Base-by-base conservation (phyloP, 2,888 invertebrate genomes). In the Xanthostigma xanthostigma region DNA sequence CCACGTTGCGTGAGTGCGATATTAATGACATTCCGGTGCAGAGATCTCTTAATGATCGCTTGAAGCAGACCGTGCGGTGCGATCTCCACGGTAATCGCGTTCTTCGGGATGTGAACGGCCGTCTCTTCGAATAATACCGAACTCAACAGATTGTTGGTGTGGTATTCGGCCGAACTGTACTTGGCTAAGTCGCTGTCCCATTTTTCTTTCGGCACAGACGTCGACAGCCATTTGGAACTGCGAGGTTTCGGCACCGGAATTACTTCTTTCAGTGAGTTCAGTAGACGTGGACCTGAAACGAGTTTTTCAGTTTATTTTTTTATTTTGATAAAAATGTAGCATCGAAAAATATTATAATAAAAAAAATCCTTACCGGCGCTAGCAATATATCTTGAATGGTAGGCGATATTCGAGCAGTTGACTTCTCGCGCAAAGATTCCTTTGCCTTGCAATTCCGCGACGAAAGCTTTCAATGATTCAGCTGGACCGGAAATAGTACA, bases 11-110 rank as follows among this genome's bases (percentile, higher is more conserved):
- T 89, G 2, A 93, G 69, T 0, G 88, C 74, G 39, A 91, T 71
- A 61, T 87, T 86, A 33, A 76, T 71, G 52, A 83, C 80, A n/a
- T 78, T 78, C 46, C 79, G 68, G 56, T 72, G 71, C 41, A 93
- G 66, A 0, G 89, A 84, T 40, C 89, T 73, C 53, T 84, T 81
- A 8, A 94, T 70, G 58, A 94, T 89, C 0, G 91, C 85, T 62
- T 92, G 92, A 36, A 94, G 74, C 1, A 94, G 72, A 8, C 89
- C 85, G 58, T 94, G 93, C 0, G 94, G 93, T 0, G 93, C 92
- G 48, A 94, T 80, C 66, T 94, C 94, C 53, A 94, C 82, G 6
- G 82, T 77, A 49, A 93, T 74, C 0, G 92, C 89, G 61, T 90
- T 81, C 44, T 76, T 73, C 2, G 89, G 91, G 55, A 94, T 81